Evolutionary conservation across 2,888 invertebrate genomes (phyloP), one percentile per base, ranked within the genome.

Genomic region (Tortricodes alternella): DNA sequence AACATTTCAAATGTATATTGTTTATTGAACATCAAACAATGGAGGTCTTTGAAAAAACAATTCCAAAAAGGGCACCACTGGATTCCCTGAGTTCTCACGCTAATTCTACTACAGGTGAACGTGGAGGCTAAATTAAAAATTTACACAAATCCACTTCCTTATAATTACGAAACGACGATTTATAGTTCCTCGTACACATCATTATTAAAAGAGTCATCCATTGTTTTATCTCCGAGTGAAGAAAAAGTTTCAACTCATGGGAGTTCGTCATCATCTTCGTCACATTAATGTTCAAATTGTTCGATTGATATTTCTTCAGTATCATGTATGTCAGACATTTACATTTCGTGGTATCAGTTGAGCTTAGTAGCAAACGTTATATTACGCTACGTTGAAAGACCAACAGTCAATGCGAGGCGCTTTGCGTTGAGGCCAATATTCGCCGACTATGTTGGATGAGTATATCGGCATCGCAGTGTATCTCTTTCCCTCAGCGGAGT

Each of bases 21-120:
- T 87, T 86, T 87, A 88, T 78, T 88, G 70, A 79, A 87, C 82
- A 86, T 81, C 72, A 79, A 80, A 74, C 77, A 67, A 78, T 76
- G 70, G 70, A 67, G 76, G 78, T 64, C 62, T 64, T 60, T 37
- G 21, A 34, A 18, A 44, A 44, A 38, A 56, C 32, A 44, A 35
- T 32, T 44, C 23, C 5, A 37, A 24, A 50, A 35, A 2, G 37
- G 55, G 43, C 49, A 50, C 44, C 43, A 56, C 43, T 44, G 19
- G 43, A 56, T 44, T 50, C 32, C 29, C 55, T 56, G 35, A 43
- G n/a, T 23, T 44, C 38, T 32, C 56, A 44, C 23, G 44, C 50
- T 50, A 56, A 49, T 34, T 38, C 56, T 56, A 53, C 44, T 53
- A 53, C 37, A 56, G 49, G 46, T 44, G 43, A 35, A 50, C 15